Conservation (phyloP, 2,113 vertebrate species). For the Tachycineta bicolor region DNA sequence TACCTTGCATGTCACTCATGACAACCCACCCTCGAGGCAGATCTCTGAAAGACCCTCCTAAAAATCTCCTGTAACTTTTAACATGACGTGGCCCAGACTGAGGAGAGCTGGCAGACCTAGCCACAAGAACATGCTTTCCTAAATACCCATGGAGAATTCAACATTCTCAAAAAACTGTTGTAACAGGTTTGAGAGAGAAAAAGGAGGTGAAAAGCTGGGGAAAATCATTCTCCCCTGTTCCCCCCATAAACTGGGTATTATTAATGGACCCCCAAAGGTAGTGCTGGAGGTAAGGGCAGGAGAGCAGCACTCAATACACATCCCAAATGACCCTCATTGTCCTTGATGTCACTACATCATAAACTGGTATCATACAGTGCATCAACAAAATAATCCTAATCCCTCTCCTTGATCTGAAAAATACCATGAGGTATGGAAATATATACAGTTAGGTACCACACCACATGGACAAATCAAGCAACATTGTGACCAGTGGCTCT, state of each 20-base stretch:
- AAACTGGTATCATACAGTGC: not conserved
- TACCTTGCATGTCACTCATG: not conserved
- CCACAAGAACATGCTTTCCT: not conserved
- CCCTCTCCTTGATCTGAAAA: not conserved
- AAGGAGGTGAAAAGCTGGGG: not conserved
- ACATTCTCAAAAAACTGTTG: not conserved
- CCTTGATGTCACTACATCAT: not conserved
- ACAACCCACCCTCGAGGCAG: rapidly evolving
- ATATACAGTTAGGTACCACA: not conserved
- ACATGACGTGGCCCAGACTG: not conserved
- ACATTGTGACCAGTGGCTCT: not conserved
- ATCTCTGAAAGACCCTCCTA: not conserved
- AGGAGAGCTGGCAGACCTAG: not conserved
- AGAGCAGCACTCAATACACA: not conserved
- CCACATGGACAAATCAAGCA: not conserved
- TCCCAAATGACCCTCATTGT: not conserved
- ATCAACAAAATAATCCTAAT: not conserved
- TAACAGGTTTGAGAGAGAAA: not conserved
- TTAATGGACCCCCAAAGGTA: not conserved
- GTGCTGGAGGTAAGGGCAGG: not conserved
- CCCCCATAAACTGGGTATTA: not conserved
- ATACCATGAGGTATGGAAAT: not conserved
- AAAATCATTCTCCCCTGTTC: not conserved
- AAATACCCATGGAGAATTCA: not conserved
- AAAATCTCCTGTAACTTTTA: not conserved